Evolutionary conservation across 2,113 vertebrate species (phyloP), one percentile per base, ranked within the genome.

Genomic region (Syngnathus scovelli): DNA sequence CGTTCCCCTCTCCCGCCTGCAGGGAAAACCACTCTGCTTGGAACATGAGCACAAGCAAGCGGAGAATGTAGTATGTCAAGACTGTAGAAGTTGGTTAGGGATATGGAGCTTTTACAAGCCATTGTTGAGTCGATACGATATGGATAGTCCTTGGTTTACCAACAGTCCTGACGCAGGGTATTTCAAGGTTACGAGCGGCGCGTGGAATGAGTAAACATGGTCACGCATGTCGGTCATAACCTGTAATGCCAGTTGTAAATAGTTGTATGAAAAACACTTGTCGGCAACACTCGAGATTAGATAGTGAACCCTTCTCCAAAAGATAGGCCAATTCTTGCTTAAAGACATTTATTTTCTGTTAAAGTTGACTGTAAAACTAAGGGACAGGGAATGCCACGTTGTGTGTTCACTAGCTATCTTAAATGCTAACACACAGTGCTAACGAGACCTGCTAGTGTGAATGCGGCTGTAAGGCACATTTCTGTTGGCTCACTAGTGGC

Each of bases 41-140:
- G 66, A 76, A 80, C 18, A 21, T 60, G 55, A 66, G 55, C 55
- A 36, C 41, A 75, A 51, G 19, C 71, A 75, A 70, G 61, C 36
- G 19, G 19, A 36, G 12, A 11, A 11, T 21, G 11, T 21, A 55
- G 21, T 36, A 58, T 58, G 55, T 58, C 59, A 41, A 61, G 37
- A 21, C 39, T 61, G 33, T 58, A 36, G 27, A 58, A 58, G 55
- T 56, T 36, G 13, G 55, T 36, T 33, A 33, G 55, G 64, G 66
- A 69, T 79, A 61, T 69, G 52, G 13, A 74, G 46, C 49, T 36
- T 76, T 75, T 78, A 58, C 43, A 67, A 69, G 66, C 16, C 13
- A 60, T 33, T n/a, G 23, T 37, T 12, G 62, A 59, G 62, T 58
- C 16, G 27, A 55, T 23, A 54, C 9, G 11, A 54, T 11, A 12